These are phyloP conservation scores for Coboldia fuscipes DNA, from an alignment of 1,140 invertebrate genomes.

Conservation along the genomic window DNA sequence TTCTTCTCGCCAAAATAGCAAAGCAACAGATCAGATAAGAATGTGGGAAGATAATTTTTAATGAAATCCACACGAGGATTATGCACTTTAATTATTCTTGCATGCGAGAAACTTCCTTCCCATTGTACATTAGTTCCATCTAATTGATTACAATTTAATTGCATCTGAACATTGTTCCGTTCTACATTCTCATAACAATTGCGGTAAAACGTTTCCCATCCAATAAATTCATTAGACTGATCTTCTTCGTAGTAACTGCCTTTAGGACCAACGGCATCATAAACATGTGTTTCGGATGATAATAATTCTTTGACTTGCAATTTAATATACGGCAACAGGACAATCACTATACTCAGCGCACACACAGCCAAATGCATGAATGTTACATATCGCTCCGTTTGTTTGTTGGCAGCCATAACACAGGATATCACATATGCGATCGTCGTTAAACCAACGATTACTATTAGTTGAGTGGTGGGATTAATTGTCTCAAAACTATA, in stretches of 20 bases:
- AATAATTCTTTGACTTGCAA: conserved; percentile 19
- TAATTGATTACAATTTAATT: conserved; percentile 42
- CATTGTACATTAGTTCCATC: conserved; percentile 40
- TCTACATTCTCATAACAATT: conserved; percentile 45
- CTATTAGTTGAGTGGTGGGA: conserved; percentile 30
- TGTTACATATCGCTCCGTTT: conserved; percentile 38
- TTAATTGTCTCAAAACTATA: conserved; percentile 40
- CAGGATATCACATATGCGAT: conserved; percentile 36
- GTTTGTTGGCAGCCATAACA: conserved; percentile 32
- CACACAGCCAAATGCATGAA: conserved; percentile 31
- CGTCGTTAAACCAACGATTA: conserved; percentile 28
- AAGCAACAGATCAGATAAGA: conserved; percentile 30
- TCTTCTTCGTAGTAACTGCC: conserved; percentile 7
- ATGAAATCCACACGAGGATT: conserved; percentile 36
- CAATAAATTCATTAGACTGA: conserved; percentile 13
- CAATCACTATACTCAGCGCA: conserved; percentile 20
- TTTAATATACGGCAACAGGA: conserved; percentile 26
- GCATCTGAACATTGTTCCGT: conserved; percentile 32
- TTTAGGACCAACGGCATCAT: conserved; percentile 6
- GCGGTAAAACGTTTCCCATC: conserved; percentile 48
- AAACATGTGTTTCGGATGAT: conserved; percentile 9
- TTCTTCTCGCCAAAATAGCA: conserved; percentile 47
- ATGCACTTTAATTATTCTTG: conserved; percentile 32
- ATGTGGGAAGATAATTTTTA: conserved; percentile 30
- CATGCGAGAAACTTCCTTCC: conserved; percentile 47